Base-by-base conservation (phyloP, 2,888 invertebrate species). In the Parnassius glacialis region DNA sequence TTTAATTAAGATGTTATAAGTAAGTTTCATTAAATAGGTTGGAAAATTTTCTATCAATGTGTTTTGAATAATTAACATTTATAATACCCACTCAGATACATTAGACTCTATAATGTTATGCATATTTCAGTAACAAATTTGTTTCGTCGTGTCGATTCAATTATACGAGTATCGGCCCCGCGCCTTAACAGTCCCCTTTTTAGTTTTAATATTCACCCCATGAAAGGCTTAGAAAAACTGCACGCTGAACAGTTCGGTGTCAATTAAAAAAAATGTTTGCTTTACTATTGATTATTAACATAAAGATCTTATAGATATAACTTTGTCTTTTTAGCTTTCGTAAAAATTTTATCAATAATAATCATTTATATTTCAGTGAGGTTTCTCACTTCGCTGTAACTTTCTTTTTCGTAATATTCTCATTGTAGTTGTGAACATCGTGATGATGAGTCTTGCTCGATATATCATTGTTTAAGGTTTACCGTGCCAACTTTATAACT, bases 71-170 rank as follows among this genome's bases (percentile, higher is more conserved):
- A 34, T 34, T 7, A 34, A 34, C 7, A 34, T 34, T 34, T 34
- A 25, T 25, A 34, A 34, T 34, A 34, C 34, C 34, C 34, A 34
- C 34, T 34, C 34, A 34, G 1, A 25, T 62, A 68, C 65, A 57
- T 61, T 55, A 62, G 70, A 62, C 72, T 74, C 71, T 75, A 78
- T 82, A 82, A 81, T 73, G 72, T 70, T 80, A 77, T 85, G 82
- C 80, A 87, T 88, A 87, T 85, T 89, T 86, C 70, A 87, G 78
- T 67, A 76, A 78, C 83, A 85, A 87, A 88, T 87, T 84, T 81
- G 67, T 75, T 69, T 71, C 70, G 69, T 73, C 74, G 74, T 75
- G 82, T 81, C 78, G 79, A 83, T 82, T 81, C 83, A 85, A 86
- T 87, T 87, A 84, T 74, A 68, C 59, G 74, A 76, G 75, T 75